Percentiles rank a stretch among this genome's conserved stretches.
Conservation (phyloP, 1,140 invertebrate species). For the Drosophila ananassae region DNA sequence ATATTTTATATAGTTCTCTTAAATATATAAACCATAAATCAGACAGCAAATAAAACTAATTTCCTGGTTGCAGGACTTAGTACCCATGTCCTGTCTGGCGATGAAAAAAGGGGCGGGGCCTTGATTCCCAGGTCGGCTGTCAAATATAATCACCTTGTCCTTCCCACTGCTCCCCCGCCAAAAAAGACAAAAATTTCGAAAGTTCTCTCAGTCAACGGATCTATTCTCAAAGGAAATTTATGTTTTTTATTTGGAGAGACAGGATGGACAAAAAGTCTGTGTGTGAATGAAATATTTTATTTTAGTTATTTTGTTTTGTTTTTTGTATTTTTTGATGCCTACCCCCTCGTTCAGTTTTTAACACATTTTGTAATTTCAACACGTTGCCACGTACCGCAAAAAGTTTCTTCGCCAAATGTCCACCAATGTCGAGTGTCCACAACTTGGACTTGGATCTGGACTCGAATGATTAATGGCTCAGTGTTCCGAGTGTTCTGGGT, state of each 20-base stretch:
- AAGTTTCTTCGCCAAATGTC: conserved; percentile 51
- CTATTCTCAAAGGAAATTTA: conserved; percentile 80
- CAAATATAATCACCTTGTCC: conserved; percentile 79
- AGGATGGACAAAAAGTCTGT: conserved; percentile 34
- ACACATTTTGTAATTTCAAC: conserved; percentile 81
- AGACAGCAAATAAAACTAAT: conserved; percentile 1
- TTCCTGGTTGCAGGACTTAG: background rate
- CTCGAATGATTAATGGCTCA: conserved; percentile 61
- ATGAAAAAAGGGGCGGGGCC: conserved; percentile 36
- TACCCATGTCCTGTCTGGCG: conserved; percentile 21
- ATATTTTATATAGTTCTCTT: background rate
- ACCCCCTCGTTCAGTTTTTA: conserved; percentile 51
- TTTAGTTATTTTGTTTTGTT: conserved; percentile 27
- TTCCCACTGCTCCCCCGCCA: conserved; percentile 24
- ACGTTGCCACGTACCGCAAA: conserved; percentile 66
- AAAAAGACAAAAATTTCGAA: background rate
- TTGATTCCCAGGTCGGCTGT: conserved; percentile 73
- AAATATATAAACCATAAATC: background rate
- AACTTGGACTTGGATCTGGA: conserved; percentile 51
- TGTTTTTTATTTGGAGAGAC: conserved; percentile 57
- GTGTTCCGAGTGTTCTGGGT: conserved; percentile 29
- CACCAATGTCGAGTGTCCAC: conserved; percentile 64
- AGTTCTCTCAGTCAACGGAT: conserved; percentile 36
- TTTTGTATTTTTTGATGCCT: background rate
- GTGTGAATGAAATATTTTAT: conserved; percentile 79